These are phyloP conservation scores for Euspilapteryx auroguttella DNA, from an alignment of 2,888 invertebrate species.

Conservation along the genomic window DNA sequence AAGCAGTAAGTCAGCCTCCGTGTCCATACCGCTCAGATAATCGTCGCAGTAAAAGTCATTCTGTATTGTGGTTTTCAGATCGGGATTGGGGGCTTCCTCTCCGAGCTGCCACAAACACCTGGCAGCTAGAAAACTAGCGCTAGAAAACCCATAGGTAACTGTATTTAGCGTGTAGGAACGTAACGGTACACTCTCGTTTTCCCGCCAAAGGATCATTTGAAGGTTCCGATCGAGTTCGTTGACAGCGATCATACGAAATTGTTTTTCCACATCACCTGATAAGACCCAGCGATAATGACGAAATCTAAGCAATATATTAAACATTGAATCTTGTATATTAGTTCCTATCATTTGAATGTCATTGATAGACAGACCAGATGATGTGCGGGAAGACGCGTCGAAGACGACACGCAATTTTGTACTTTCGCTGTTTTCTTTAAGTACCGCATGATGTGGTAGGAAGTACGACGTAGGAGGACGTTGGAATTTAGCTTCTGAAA, in stretches of 20 bases:
- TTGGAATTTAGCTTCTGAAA: slow-evolving; percentile 4
- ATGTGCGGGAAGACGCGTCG: slow-evolving; percentile 2
- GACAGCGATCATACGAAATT: slow-evolving; percentile 1
- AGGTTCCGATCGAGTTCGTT: slow-evolving; percentile 2
- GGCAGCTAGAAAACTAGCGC: neutral
- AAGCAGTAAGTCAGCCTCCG: too few relatives aligned
- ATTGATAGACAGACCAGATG: slow-evolving; percentile 3
- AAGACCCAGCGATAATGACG: slow-evolving; percentile 3
- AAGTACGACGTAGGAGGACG: slow-evolving; percentile 1
- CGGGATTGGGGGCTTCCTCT: neutral
- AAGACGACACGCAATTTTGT: slow-evolving; percentile 4
- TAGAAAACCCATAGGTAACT: neutral
- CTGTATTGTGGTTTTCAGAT: neutral
- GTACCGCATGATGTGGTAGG: slow-evolving; percentile 3
- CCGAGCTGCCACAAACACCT: neutral
- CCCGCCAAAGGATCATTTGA: slow-evolving; percentile 4
- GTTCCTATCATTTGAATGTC: slow-evolving; percentile 4
- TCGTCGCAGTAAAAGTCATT: neutral
- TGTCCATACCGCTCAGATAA: too few relatives aligned
- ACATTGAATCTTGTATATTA: slow-evolving; percentile 3
- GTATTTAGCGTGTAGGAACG: neutral
- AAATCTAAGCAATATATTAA: slow-evolving; percentile 3
- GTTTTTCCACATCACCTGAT: slow-evolving; percentile 4
- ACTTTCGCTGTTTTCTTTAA: slow-evolving; percentile 2
- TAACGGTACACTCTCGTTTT: slow-evolving; percentile 2